phyloP scores from a whole-genome alignment of 2,797 vertebrate species.

The Spea hammondii region DNA sequence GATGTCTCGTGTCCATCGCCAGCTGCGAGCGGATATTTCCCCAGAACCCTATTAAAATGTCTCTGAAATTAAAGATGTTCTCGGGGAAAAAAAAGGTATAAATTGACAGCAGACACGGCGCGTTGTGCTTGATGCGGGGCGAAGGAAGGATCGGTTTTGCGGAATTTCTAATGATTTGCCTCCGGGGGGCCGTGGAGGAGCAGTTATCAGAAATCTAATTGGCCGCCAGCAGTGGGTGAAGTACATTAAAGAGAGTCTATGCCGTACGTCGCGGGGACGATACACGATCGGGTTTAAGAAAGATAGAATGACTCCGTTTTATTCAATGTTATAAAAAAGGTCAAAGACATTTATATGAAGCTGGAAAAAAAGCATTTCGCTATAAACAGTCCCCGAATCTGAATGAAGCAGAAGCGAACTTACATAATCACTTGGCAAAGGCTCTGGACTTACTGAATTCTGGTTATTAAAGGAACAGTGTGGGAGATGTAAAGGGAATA shows the following conservation, averaged over 20 bases:
- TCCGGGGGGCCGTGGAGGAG: background rate
- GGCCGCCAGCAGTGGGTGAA: background rate
- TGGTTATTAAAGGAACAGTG: no score
- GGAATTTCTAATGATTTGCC: background rate
- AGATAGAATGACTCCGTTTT: background rate
- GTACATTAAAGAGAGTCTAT: background rate
- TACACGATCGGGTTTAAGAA: background rate
- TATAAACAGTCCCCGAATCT: no score
- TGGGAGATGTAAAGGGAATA: no score
- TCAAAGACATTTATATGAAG: constrained; percentile 13
- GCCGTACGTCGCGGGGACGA: background rate
- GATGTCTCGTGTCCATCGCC: background rate
- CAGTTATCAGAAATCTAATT: constrained; percentile 1
- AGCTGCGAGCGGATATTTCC: background rate
- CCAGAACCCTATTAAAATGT: background rate
- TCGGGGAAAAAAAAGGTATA: background rate
- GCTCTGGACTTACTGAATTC: no score
- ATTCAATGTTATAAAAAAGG: constrained; percentile 11
- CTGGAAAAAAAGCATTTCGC: background rate
- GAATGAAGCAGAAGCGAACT: no score
- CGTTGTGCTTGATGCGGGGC: background rate
- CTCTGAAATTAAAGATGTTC: background rate
- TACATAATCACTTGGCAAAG: no score
- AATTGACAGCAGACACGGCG: background rate
- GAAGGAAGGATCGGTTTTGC: no score